These are phyloP conservation scores for Anolis apletophallus DNA, from an alignment of 2,797 vertebrate genomes.

Conservation along the genomic window DNA sequence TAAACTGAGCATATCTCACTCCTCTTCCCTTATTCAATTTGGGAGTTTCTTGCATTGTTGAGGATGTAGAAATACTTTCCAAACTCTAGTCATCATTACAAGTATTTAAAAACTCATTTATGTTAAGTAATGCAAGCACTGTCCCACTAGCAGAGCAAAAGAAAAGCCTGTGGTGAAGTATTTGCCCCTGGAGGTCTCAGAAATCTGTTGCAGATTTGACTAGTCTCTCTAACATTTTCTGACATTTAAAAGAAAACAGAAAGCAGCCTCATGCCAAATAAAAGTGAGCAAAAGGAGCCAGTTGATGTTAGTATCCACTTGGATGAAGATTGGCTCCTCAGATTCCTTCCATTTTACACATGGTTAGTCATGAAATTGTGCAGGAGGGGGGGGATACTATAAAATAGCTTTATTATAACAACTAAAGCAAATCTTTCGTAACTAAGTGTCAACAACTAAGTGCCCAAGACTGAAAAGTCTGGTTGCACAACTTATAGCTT, in stretches of 20 bases:
- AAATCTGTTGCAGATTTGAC: constrained; percentile 77
- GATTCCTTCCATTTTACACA: constrained; percentile 83
- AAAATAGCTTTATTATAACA: constrained; percentile 70
- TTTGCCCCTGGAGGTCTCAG: constrained; percentile 68
- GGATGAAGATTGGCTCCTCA: constrained; percentile 71
- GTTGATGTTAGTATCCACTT: constrained; percentile 72
- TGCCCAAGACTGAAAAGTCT: constrained; percentile 72
- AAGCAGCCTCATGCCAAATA: constrained; percentile 70
- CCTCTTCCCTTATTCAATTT: background rate
- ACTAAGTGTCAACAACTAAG: constrained; percentile 65
- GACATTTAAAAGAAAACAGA: constrained; percentile 83
- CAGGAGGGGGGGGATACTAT: constrained; percentile 63
- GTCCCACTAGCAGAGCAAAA: constrained; percentile 25
- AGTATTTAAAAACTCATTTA: constrained; percentile 44
- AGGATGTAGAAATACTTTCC: constrained; percentile 12
- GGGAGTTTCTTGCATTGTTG: constrained; percentile 14
- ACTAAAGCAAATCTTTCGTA: constrained; percentile 69
- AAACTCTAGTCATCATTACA: constrained; percentile 17
- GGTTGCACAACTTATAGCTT: constrained; percentile 71
- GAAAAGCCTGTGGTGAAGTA: constrained; percentile 53
- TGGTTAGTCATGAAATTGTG: constrained; percentile 76
- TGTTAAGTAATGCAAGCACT: constrained; percentile 62
- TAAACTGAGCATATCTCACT: background rate
- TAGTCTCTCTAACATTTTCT: constrained; percentile 78
- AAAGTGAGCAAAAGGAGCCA: constrained; percentile 76